phyloP scores from a whole-genome alignment of 2,113 vertebrate genomes.

The Psammodynastes pulverulentus region DNA sequence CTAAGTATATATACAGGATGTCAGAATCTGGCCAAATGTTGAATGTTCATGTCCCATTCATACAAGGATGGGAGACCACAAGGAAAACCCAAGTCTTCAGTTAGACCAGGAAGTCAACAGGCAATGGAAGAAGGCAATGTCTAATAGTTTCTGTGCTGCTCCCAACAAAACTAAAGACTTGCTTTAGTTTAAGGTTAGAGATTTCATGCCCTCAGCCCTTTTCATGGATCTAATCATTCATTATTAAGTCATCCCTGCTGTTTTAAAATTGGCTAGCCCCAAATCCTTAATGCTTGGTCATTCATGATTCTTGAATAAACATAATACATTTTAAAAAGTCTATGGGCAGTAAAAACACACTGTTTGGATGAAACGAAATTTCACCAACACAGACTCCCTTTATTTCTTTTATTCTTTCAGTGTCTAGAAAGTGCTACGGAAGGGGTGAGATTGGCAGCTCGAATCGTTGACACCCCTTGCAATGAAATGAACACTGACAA shows the following conservation, averaged over 20 bases:
- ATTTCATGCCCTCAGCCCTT: neutral
- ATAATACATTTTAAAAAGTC: neutral
- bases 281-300: neutral
- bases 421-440: conserved; percentile 85
- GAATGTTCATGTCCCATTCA: neutral
- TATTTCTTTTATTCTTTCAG: conserved; percentile 59
- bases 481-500: conserved; percentile 94
- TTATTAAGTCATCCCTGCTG: neutral
- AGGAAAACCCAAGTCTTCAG: neutral
- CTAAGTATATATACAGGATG: neutral
- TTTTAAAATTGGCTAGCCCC: neutral
- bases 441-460: conserved; percentile 88
- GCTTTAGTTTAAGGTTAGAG: neutral
- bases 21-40: neutral
- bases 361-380: neutral
- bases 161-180: neutral
- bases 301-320: neutral
- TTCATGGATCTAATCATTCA: neutral
- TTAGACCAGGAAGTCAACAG: neutral
- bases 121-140: too few species aligned
- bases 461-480: conserved; percentile 95
- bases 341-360: neutral
- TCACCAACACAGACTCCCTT: too few species aligned
- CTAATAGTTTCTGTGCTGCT: neutral
- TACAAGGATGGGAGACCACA: neutral